Conservation (phyloP, 2,113 vertebrate species). For the Ahaetulla prasina region DNA sequence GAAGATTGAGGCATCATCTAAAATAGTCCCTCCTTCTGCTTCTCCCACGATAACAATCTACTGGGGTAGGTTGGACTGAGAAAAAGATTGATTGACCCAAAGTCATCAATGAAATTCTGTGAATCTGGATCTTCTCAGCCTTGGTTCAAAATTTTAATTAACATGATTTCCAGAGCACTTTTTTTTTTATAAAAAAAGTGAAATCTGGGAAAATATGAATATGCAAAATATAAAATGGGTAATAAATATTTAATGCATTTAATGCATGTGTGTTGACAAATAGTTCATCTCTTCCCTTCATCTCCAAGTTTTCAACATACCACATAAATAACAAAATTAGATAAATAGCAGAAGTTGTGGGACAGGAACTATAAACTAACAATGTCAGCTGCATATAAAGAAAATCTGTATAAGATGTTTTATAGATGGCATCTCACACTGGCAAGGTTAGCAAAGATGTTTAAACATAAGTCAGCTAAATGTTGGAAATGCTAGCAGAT, state of each 20-base stretch:
- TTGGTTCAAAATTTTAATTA: neutral
- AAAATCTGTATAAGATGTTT: too few species aligned
- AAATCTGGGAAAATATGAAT: neutral
- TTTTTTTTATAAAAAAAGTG: neutral
- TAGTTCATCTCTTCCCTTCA: neutral
- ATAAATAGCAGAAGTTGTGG: too few species aligned
- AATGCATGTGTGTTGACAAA: neutral
- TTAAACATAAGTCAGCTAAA: too few species aligned
- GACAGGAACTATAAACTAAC: too few species aligned
- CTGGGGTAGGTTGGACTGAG: neutral
- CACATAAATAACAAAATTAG: too few species aligned
- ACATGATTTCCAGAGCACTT: neutral
- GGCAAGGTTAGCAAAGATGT: too few species aligned
- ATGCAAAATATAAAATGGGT: neutral
- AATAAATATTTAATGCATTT: neutral
- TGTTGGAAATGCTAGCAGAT: too few species aligned
- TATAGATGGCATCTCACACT: too few species aligned
- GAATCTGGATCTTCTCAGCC: neutral
- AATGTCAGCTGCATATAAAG: too few species aligned
- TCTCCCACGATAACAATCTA: neutral
- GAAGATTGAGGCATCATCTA: neutral
- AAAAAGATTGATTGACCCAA: neutral
- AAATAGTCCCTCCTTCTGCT: neutral
- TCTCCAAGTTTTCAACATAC: neutral
- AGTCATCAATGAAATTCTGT: neutral